Base-by-base conservation (phyloP, 2,888 invertebrate species). In the Spatulosminthurus flaviceps region DNA sequence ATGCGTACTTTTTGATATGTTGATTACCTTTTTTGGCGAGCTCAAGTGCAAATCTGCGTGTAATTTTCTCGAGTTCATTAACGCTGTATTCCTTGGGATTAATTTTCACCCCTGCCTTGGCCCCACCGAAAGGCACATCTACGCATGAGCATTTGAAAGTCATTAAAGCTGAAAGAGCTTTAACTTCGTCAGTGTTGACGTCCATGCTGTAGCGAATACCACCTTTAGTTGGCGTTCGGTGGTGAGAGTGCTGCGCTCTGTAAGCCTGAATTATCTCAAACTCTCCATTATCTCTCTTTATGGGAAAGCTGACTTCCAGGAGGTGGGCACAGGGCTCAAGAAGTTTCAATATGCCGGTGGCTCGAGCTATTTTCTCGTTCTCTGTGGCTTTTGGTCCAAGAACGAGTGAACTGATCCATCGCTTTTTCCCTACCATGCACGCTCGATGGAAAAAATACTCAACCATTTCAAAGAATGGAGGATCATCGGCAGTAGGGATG, bases 131-230 rank as follows among this genome's bases (percentile, higher is more conserved):
- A 0, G 99, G 99, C 0, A 98, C 96, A 88, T 98, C 98, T 0
- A 99, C 99, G 87, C 97, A 97, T 21, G 99, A 97, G 89, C 98
- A 98, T 89, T 99, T 99, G 90, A 96, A 98, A 4, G 98, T 98
- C 98, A 99, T 99, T 87, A 99, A 89, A 73, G 98, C 95, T 1
- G 97, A 94, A 86, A 99, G 89, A 71, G 98, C 98, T 88, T 96
- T 97, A 0, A 99, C 97, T 89, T 98, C 97, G 87, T 96, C 96
- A 41, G 94, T 91, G 86, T 92, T 92, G 28, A 98, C 98, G 87
- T 97, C 95, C 89, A 92, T 90, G 83, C 96, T 95, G 90, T 93
- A 99, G 88, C 98, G 93, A 87, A 99, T 97, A 90, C 98, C 97
- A 92, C 98, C 98, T 92, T 99, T 99, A 87, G 96, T 97, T 80